Conservation (phyloP, 2,797 vertebrate species). For the Gallinago solitaria region DNA sequence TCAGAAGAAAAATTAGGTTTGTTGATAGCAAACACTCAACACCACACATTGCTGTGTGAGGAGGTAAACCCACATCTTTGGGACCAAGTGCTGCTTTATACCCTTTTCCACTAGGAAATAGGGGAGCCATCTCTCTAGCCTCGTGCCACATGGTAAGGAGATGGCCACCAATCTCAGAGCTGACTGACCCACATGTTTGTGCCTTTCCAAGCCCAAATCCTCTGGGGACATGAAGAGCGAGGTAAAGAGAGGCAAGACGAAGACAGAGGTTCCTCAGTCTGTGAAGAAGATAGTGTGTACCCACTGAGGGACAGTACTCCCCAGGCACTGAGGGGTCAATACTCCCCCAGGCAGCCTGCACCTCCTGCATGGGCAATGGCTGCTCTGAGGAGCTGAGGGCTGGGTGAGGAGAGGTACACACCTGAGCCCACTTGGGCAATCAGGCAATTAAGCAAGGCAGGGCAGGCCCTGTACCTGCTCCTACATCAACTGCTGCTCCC, state of each 20-base stretch:
- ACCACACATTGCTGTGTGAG: not conserved
- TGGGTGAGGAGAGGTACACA: not conserved
- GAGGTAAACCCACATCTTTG: not conserved
- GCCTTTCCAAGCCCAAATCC: not conserved
- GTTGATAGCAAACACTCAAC: not conserved
- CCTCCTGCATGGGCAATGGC: not conserved
- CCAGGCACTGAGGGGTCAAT: accelerated
- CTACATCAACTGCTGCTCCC: too few relatives aligned
- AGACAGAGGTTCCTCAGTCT: too few relatives aligned
- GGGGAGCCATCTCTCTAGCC: accelerated
- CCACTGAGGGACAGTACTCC: accelerated
- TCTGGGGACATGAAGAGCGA: accelerated
- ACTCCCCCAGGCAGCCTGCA: accelerated
- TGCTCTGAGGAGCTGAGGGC: not conserved
- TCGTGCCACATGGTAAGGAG: accelerated
- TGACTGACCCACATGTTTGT: accelerated
- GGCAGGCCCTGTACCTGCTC: too few relatives aligned
- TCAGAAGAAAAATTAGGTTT: not conserved
- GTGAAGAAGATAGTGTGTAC: too few relatives aligned
- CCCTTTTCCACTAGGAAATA: not conserved
- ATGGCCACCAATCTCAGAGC: accelerated
- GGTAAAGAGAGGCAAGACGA: accelerated
- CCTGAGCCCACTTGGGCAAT: not conserved
- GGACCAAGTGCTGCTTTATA: not conserved
- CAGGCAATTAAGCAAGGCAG: not conserved